Evolutionary conservation across 2,113 vertebrate genomes (phyloP).

Genomic region (Oophaga pumilio): DNA sequence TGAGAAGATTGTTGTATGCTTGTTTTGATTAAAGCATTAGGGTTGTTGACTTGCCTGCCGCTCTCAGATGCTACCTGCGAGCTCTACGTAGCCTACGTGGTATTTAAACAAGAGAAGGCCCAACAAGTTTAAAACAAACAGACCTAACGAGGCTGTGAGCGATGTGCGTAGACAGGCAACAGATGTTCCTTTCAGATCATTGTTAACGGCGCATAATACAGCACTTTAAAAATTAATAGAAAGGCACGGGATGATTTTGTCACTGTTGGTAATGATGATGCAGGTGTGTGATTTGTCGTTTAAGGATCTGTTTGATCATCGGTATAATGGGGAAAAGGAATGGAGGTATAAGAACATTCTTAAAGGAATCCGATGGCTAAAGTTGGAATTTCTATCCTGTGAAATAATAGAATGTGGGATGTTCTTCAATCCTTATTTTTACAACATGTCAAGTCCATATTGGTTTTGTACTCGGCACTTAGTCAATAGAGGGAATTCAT

Average conservation of each 20-base stretch:
- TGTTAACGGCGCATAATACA: conserved; percentile 63
- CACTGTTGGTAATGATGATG: conserved; percentile 59
- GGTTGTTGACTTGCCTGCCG: conserved; percentile 50
- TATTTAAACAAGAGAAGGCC: conserved; percentile 52
- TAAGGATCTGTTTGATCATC: conserved; percentile 46
- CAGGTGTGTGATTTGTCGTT: conserved; percentile 65
- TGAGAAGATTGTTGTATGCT: conserved; percentile 48
- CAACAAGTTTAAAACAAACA: conserved; percentile 60
- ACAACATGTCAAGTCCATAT: neutral
- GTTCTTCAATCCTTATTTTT: neutral
- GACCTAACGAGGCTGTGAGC: conserved; percentile 62
- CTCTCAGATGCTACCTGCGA: conserved; percentile 58
- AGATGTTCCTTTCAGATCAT: conserved; percentile 71
- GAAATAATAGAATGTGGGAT: neutral
- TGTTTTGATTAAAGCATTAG: conserved; percentile 53
- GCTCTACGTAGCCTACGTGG: conserved; percentile 28
- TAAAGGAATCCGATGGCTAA: neutral
- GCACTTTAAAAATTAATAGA: conserved; percentile 73
- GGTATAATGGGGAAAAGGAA: neutral
- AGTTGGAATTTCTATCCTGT: neutral
- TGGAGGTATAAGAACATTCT: neutral
- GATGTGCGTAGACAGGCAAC: conserved; percentile 60
- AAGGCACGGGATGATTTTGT: conserved; percentile 60
- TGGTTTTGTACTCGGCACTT: no score
- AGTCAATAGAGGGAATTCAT: no score